Evolutionary conservation across 2,888 invertebrate genomes (phyloP).

Genomic region (Choristoneura rosaceana): DNA sequence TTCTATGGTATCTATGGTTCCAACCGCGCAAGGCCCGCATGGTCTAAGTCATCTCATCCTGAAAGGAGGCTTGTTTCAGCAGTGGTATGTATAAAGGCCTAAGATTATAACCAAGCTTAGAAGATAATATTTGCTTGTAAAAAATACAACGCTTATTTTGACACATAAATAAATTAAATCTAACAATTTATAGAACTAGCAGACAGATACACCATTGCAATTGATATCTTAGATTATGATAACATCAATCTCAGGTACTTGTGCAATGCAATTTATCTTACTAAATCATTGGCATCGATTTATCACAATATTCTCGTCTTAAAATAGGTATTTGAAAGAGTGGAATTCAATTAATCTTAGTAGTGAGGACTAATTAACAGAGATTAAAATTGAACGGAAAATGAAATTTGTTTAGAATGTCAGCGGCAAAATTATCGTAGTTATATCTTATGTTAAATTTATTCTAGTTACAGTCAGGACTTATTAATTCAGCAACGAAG

Average conservation of each 20-base stretch:
- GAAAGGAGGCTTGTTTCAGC: too few relatives aligned
- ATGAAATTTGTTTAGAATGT: conserved; percentile 42
- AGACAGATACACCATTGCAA: conserved; percentile 24
- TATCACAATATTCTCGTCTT: conserved; percentile 55
- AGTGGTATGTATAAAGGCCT: too few relatives aligned
- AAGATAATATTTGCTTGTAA: too few relatives aligned
- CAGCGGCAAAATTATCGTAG: conserved; percentile 29
- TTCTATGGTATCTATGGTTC: too few relatives aligned
- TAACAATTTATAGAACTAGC: conserved; percentile 12
- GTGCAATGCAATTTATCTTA: conserved; percentile 53
- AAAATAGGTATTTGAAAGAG: conserved; percentile 53
- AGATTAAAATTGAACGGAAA: conserved; percentile 53
- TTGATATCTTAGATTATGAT: conserved; percentile 33
- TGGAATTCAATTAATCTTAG: conserved; percentile 58
- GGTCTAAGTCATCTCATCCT: too few relatives aligned
- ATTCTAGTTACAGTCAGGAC: conserved; percentile 34
- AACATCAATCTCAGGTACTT: conserved; percentile 44
- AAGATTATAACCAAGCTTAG: too few relatives aligned
- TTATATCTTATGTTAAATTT: conserved; percentile 35
- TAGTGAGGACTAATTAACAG: conserved; percentile 55
- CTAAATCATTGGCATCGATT: conserved; percentile 56
- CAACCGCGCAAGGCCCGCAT: too few relatives aligned
- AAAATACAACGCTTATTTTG: conserved; percentile 26
- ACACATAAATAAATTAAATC: conserved; percentile 31
- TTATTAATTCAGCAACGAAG: conserved; percentile 38